Evolutionary conservation across 2,797 vertebrate species (phyloP), one percentile per base, ranked within the genome.

Genomic region (Neosilurus hyrtlii): DNA sequence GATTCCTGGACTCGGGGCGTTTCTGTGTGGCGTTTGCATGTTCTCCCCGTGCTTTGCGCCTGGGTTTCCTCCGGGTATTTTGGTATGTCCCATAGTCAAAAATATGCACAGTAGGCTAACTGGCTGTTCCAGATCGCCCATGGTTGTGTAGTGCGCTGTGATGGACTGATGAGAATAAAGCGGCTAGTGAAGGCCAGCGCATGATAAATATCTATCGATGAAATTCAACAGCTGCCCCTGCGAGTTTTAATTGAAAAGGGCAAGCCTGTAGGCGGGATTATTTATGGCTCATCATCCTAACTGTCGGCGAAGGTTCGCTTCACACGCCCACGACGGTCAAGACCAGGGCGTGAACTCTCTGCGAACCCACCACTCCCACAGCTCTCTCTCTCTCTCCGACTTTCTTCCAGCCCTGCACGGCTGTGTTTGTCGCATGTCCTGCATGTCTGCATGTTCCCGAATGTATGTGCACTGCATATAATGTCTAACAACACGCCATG

Each of bases 371-470:
- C 71, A 56, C 71, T 35, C 24, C 71, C 16, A 24, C 72, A 5
- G 9, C 24, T 9, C 14, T 54, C 14, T 30, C 14, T 0, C 6
- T 43, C 7, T 1, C 12, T 43, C 66, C 66, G 35, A 37, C 22
- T 62, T 11, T 43, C 9, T 65, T 18, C n/a, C 59, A 30, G 76
- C 51, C 18, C 11, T 0, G 51, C 65, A 63, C 16, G 20, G 78
- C 65, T 61, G 49, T 35, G 5, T 54, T 30, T 80, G 30, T 86
- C 88, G 91, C 90, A 91, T 92, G 92, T 87, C 35, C 26, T 24
- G 68, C 51, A n/a, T 83, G 66, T 67, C 66, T 83, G 79, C 57
- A 26, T 61, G 57, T 14, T 37, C 4, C 11, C 3, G 54, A 26
- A 74, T 20, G 54, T 20, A 52, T 26, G 16, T 11, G 54, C 56